Evolutionary conservation across 37 sponge, comb jelly and placozoan species (phyloP).

Genomic region (Haliclona indistincta): DNA sequence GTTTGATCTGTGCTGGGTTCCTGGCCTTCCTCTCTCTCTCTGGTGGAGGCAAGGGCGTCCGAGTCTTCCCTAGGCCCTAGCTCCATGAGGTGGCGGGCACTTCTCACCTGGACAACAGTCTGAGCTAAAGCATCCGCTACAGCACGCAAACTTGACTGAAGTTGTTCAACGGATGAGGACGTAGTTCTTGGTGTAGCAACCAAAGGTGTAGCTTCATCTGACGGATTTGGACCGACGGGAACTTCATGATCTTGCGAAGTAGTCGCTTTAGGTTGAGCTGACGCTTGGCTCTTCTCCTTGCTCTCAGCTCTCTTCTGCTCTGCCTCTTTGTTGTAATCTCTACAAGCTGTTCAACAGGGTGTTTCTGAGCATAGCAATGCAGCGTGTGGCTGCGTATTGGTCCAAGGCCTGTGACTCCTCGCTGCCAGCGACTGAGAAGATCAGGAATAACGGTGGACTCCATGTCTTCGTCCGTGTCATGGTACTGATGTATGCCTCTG

Average conservation of each 20-base stretch:
- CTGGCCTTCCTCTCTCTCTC: neutral
- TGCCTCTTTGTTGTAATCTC: constrained; percentile 56
- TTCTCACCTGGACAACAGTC: constrained; percentile 52
- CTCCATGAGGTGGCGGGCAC: constrained; percentile 20
- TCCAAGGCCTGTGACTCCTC: constrained; percentile 79
- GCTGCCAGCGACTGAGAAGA: constrained; percentile 68
- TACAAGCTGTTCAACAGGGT: constrained; percentile 23
- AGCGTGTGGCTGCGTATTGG: constrained; percentile 47
- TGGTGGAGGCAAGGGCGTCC: neutral
- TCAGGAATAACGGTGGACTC: constrained; percentile 73
- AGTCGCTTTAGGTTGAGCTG: constrained; percentile 15
- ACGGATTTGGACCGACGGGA: constrained; percentile 31
- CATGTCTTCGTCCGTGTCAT: constrained; percentile 31
- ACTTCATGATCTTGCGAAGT: neutral
- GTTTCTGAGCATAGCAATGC: constrained; percentile 40
- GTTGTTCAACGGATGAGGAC: constrained; percentile 31
- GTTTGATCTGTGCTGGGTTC: neutral
- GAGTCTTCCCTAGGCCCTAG: neutral
- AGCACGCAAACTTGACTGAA: constrained; percentile 39
- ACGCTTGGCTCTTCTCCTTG: neutral
- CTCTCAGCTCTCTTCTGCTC: constrained; percentile 22
- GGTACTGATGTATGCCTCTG: neutral
- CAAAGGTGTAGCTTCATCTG: constrained; percentile 56
- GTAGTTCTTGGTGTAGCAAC: constrained; percentile 36
- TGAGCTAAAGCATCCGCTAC: constrained; percentile 61